phyloP scores from a whole-genome alignment of 1,140 invertebrate species.

The Mycetomoellerius zeteki region DNA sequence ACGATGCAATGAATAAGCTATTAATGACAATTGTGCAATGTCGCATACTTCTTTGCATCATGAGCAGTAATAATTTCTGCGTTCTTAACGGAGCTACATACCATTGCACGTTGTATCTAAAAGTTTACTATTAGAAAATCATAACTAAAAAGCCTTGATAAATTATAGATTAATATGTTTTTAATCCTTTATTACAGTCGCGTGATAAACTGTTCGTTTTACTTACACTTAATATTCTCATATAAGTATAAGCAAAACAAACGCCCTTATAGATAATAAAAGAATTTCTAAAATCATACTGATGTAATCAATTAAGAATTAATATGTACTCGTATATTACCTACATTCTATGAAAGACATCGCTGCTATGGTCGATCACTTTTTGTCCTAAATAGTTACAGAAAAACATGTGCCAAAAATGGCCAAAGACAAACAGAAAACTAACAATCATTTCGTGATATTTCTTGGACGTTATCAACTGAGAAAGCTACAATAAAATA shows the following conservation, averaged over 20 bases:
- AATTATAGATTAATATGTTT: too few species aligned
- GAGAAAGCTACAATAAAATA: slow-evolving; percentile 10
- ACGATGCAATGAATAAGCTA: slow-evolving; percentile 47
- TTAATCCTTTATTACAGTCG: not conserved
- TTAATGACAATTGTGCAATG: slow-evolving; percentile 28
- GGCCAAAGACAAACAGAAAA: not conserved
- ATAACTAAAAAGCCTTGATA: not conserved
- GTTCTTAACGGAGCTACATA: slow-evolving; percentile 22
- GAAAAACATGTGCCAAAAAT: slow-evolving; percentile 21
- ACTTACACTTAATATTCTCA: not conserved
- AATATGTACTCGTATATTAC: not conserved
- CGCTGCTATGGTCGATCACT: slow-evolving; percentile 7
- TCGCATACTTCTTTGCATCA: slow-evolving; percentile 61
- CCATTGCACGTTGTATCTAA: slow-evolving; percentile 59
- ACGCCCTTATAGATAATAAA: not conserved
- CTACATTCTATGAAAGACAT: slow-evolving; percentile 17
- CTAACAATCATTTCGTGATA: not conserved
- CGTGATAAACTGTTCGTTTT: not conserved
- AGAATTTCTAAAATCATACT: not conserved
- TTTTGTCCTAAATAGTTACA: slow-evolving; percentile 19
- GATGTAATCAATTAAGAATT: not conserved
- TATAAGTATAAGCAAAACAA: not conserved
- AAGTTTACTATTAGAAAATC: not conserved
- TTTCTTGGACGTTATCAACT: not conserved
- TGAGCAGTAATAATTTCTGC: slow-evolving; percentile 62